phyloP scores from a whole-genome alignment of 2,797 vertebrate species.

The Chiloscyllium punctatum region DNA sequence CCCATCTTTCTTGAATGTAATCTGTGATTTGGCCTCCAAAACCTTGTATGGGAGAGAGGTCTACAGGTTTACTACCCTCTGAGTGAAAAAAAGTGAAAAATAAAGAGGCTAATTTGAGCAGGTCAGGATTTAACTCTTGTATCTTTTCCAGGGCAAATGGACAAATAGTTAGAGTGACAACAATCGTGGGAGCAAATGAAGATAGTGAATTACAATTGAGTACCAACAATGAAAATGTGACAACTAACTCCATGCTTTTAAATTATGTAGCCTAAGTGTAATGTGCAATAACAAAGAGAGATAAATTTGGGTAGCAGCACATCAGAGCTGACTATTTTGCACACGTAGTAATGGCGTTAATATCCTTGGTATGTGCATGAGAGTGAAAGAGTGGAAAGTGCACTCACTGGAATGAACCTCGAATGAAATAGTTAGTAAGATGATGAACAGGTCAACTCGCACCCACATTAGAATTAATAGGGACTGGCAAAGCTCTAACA shows the following conservation, averaged over 20 bases:
- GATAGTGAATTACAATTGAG: neutral
- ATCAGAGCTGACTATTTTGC: too few relatives aligned
- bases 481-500: neutral
- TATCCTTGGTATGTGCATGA: neutral
- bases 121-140: neutral
- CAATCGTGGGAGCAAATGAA: neutral
- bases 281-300: neutral
- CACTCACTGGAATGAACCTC: neutral
- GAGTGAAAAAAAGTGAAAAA: neutral
- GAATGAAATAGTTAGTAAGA: neutral
- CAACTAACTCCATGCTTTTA: neutral
- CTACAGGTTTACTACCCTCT: too few relatives aligned
- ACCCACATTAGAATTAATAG: neutral
- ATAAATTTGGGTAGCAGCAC: neutral
- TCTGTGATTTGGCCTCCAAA: too few relatives aligned
- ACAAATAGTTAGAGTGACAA: neutral
- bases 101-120: neutral
- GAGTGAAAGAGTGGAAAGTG: neutral
- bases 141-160: neutral
- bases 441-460: neutral
- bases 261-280: neutral
- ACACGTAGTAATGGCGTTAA: neutral
- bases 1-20: too few relatives aligned
- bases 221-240: neutral
- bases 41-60: too few relatives aligned